phyloP scores from a whole-genome alignment of 2,113 vertebrate species.

The Forbesichthys agassizii region DNA sequence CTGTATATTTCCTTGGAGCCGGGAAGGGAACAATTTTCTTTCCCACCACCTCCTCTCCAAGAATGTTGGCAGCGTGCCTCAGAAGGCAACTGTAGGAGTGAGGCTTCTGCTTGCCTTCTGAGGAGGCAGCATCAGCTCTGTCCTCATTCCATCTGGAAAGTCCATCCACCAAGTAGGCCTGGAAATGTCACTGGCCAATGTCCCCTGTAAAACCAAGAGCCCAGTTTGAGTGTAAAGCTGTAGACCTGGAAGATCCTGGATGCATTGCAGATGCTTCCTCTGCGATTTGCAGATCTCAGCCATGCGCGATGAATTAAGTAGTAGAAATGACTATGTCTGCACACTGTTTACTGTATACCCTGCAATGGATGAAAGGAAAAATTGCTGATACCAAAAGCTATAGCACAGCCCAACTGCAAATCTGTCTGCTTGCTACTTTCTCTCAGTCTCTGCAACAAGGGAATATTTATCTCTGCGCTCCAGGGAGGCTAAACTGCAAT shows the following conservation, averaged over 20 bases:
- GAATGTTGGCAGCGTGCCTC: too few species aligned
- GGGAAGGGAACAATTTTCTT: too few species aligned
- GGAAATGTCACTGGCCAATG: too few species aligned
- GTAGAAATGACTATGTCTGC: slow-evolving; percentile 28
- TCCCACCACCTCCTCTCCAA: too few species aligned
- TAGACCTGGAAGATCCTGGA: too few species aligned
- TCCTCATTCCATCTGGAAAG: slow-evolving; percentile 11
- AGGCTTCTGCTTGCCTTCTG: neutral
- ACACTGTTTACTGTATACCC: slow-evolving; percentile 23
- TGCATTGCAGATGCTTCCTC: too few species aligned
- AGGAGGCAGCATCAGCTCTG: neutral
- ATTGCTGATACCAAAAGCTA: slow-evolving; percentile 23
- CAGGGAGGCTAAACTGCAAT: slow-evolving; percentile 53
- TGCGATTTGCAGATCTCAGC: too few species aligned
- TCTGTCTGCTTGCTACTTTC: slow-evolving; percentile 35
- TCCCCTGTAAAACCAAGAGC: too few species aligned
- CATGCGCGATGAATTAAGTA: too few species aligned
- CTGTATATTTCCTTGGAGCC: too few species aligned
- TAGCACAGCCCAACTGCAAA: slow-evolving; percentile 29
- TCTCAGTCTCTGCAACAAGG: slow-evolving; percentile 44
- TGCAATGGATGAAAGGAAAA: slow-evolving; percentile 18
- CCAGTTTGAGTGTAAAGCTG: too few species aligned
- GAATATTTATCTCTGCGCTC: slow-evolving; percentile 54
- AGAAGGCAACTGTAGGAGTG: neutral
- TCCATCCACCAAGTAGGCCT: slow-evolving; percentile 8